Evolutionary conservation across 2,113 vertebrate genomes (phyloP), one percentile per base, ranked within the genome.

Genomic region (Hippocampus abdominalis): DNA sequence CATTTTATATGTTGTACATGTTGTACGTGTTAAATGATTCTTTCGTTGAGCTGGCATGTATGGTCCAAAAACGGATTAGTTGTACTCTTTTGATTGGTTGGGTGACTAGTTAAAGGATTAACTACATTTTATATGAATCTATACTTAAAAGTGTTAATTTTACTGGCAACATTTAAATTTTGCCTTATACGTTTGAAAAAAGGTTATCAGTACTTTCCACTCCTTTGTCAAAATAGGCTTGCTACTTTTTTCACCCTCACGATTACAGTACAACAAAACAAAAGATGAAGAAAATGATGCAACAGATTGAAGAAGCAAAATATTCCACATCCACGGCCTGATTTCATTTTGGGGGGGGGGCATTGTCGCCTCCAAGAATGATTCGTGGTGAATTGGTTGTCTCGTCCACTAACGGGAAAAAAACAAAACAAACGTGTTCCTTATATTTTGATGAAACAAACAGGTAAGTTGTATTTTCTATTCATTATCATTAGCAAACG

Each of bases 341-440:
- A 51, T n/a, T 23, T 54, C 23, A 11, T 8, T 9, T 7, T 9
- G 0, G 7, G 6, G 2, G 0, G 7, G 6, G 2, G 7, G 7
- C 2, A 4, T 3, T 54, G 51, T 54, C 21, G 2, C 21, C 51
- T n/a, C 51, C 8, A 54, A 4, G n/a, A 23, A 54, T n/a, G 21
- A 23, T 49, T 49, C 0, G 48, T 49, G 48, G 48, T 6, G 18
- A 49, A 49, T 49, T 18, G 6, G 18, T 2, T 48, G 16, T 18
- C 46, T 48, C 16, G 46, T 48, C 15, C 2, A 44, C 42, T 13
- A 12, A 44, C 2, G 42, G 12, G 11, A 0, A 42, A 42, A 42
- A 42, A 42, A 42, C n/a, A n/a, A n/a, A n/a, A n/a, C n/a, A n/a
- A 44, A 44, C 42, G 0, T 44, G 5, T 36, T 5, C 32, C 32